These are phyloP conservation scores for Tethea ocularis DNA, from an alignment of 2,888 invertebrate genomes.

Conservation along the genomic window DNA sequence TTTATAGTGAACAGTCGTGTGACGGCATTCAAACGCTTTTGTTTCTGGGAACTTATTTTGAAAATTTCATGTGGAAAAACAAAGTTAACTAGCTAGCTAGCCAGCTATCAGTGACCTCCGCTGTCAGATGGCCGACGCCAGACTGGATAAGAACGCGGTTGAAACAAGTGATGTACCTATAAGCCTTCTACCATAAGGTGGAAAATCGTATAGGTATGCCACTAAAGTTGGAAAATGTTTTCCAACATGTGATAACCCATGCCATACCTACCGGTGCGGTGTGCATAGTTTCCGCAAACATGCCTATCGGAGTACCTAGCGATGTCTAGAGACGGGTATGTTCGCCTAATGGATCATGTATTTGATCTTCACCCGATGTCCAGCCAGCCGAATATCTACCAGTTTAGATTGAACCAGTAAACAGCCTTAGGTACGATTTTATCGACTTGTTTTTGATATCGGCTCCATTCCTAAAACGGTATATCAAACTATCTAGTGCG, in stretches of 20 bases:
- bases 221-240: background rate
- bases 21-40: too few relatives aligned
- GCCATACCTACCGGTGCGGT: background rate
- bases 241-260: background rate
- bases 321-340: slow-evolving; percentile 14
- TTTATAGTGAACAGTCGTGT: too few relatives aligned
- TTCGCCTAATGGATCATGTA: slow-evolving; percentile 28
- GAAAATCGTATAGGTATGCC: too few relatives aligned
- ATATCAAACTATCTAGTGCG: background rate
- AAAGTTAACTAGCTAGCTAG: too few relatives aligned
- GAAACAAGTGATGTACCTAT: too few relatives aligned
- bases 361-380: slow-evolving; percentile 25
- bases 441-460: slow-evolving; percentile 7
- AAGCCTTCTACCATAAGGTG: too few relatives aligned
- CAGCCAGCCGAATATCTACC: slow-evolving; percentile 5
- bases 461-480: background rate
- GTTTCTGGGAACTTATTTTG: too few relatives aligned
- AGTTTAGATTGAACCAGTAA: slow-evolving; percentile 14
- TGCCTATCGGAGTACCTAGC: background rate
- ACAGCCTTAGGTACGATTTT: background rate
- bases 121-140: too few relatives aligned
- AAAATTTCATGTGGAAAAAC: too few relatives aligned
- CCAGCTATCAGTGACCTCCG: too few relatives aligned
- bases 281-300: slow-evolving; percentile 3
- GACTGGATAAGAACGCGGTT: too few relatives aligned